These are phyloP conservation scores for Thunnus maccoyii DNA, from an alignment of 2,113 vertebrate species.

Conservation along the genomic window DNA sequence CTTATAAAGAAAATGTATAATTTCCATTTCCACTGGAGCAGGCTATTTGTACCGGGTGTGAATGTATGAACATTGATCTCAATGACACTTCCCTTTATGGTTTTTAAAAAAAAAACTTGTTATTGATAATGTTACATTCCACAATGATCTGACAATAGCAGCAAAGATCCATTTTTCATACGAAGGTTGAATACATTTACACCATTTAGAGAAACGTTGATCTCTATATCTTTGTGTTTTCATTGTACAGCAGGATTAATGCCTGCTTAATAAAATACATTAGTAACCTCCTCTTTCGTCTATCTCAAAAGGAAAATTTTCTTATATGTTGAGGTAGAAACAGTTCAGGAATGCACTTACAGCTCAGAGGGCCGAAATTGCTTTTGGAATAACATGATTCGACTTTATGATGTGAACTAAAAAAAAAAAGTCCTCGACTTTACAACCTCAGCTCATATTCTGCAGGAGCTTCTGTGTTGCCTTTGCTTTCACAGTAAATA, in stretches of 20 bases:
- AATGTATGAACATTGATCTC: background rate
- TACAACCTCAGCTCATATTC: background rate
- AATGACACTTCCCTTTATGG: too few relatives aligned
- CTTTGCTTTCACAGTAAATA: background rate
- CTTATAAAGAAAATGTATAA: too few relatives aligned
- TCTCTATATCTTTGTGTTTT: background rate
- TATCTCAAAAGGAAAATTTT: constrained; percentile 9
- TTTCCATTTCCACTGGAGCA: too few relatives aligned
- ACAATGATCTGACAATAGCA: background rate
- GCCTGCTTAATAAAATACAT: constrained; percentile 18
- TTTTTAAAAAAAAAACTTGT: background rate
- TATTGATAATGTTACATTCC: background rate
- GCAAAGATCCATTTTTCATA: background rate
- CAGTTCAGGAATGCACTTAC: constrained; percentile 44
- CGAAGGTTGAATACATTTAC: background rate
- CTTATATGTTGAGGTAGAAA: background rate
- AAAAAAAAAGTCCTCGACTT: constrained; percentile 7
- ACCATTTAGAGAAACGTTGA: background rate
- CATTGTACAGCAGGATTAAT: background rate
- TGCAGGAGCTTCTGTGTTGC: background rate
- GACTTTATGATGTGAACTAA: background rate
- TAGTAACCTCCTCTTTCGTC: background rate
- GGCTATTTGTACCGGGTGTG: background rate
- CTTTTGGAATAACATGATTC: background rate
- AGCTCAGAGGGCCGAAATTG: background rate